These are phyloP conservation scores for Aurelia aurita complex sp. Pacific DNA, from an alignment of 30 jellyfish, hydroid and myxozoan species.

Conservation along the genomic window DNA sequence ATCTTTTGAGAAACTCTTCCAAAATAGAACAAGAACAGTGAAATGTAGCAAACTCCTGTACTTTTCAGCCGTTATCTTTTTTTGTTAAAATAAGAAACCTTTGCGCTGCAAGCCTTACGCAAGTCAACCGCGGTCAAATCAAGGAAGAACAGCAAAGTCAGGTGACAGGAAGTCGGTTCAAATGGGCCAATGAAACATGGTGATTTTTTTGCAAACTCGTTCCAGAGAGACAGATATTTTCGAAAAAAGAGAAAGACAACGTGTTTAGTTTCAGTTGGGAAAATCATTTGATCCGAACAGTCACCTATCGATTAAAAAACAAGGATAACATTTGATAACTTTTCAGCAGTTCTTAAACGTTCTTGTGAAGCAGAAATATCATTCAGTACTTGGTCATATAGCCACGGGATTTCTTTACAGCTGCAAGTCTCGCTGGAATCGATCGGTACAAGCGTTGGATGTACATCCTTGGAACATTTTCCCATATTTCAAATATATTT, in stretches of 20 bases:
- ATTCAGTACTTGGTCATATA: conserved; percentile 16
- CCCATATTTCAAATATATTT: conserved; percentile 25
- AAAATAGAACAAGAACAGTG: not conserved
- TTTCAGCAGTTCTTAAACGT: conserved; percentile 5
- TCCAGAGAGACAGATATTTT: not conserved
- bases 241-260: not conserved
- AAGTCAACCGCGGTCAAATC: not conserved
- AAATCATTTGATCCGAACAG: not conserved
- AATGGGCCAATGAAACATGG: not conserved
- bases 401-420: conserved; percentile 21
- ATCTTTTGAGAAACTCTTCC: conserved; percentile 4
- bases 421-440: conserved; percentile 25
- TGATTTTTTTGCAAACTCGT: not conserved
- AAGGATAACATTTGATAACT: not conserved
- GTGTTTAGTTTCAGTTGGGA: no score
- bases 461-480: conserved; percentile 19
- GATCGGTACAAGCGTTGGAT: conserved; percentile 1
- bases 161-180: conserved; percentile 12
- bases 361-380: conserved; percentile 19
- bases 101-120: not conserved
- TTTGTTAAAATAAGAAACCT: conserved; percentile 1
- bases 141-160: conserved; percentile 8
- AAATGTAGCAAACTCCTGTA: not conserved
- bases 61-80: not conserved
- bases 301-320: not conserved